These are phyloP conservation scores for Dasysyrphus tricinctus DNA, from an alignment of 2,888 invertebrate genomes.

Conservation along the genomic window DNA sequence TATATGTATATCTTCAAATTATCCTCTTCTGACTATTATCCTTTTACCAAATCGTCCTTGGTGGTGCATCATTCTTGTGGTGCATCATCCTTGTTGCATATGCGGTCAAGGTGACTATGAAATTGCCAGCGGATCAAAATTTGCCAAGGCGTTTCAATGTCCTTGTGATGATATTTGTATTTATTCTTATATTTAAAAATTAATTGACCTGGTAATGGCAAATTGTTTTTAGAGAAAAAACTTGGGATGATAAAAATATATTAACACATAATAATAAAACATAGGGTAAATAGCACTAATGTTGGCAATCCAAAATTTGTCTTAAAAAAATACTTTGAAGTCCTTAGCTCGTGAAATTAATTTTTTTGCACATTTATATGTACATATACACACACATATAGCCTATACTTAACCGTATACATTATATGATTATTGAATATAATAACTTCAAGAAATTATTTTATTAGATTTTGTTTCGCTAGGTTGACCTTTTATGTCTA, in stretches of 20 bases:
- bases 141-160: background rate
- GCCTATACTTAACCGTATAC: too few species aligned
- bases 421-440: too few species aligned
- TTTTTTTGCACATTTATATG: too few species aligned
- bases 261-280: background rate
- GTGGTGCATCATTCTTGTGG: conserved; percentile 8
- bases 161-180: conserved; percentile 15
- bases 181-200: conserved; percentile 18
- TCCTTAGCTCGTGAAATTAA: too few species aligned
- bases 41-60: conserved; percentile 7
- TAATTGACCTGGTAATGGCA: conserved; percentile 21
- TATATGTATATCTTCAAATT: background rate
- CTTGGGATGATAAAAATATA: background rate
- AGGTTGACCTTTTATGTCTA: too few species aligned
- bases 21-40: background rate
- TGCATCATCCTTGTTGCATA: background rate
- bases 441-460: too few species aligned
- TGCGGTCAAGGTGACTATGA: conserved; percentile 8
- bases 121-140: background rate
- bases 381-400: too few species aligned
- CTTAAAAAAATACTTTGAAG: too few species aligned
- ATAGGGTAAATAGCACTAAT: background rate
- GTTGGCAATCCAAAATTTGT: background rate
- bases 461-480: too few species aligned
- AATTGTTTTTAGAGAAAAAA: background rate